Evolutionary conservation across 2,113 vertebrate species (phyloP).

Genomic region (Scopus umbretta): DNA sequence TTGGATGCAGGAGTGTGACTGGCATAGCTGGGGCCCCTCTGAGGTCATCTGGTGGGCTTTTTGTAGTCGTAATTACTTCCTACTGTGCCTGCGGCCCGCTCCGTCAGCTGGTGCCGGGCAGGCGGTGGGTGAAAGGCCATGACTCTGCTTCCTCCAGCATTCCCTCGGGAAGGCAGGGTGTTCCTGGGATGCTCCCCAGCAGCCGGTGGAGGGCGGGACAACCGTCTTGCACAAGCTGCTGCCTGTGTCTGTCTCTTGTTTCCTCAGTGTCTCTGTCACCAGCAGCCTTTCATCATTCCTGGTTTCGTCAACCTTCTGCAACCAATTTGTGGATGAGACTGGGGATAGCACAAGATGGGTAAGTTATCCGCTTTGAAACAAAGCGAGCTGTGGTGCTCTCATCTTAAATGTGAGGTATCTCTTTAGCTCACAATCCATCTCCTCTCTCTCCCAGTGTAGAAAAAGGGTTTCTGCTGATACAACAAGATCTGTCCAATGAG

Average conservation of each 20-base stretch:
- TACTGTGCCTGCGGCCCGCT: neutral
- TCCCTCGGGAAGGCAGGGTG: neutral
- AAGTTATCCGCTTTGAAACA: neutral
- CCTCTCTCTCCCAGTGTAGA: neutral
- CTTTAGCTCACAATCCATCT: neutral
- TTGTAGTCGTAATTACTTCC: neutral
- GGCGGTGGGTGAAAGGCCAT: neutral
- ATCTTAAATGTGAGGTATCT: neutral
- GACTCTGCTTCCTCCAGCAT: neutral
- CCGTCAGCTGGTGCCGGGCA: neutral
- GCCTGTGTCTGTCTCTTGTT: neutral
- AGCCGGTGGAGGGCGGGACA: accelerated
- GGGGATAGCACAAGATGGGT: neutral
- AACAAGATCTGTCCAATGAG: neutral
- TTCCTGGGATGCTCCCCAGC: neutral
- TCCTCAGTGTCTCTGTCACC: accelerated
- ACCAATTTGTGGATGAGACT: neutral
- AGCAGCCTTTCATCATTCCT: neutral
- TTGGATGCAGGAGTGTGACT: neutral
- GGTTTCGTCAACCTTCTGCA: neutral
- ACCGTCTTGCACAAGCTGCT: neutral
- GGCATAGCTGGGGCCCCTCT: neutral
- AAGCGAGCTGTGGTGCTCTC: neutral
- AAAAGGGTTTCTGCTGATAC: neutral
- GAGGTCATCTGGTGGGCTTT: neutral